Evolutionary conservation across 2,888 invertebrate genomes (phyloP), one percentile per base, ranked within the genome.

Genomic region (Cylloceria caligata): DNA sequence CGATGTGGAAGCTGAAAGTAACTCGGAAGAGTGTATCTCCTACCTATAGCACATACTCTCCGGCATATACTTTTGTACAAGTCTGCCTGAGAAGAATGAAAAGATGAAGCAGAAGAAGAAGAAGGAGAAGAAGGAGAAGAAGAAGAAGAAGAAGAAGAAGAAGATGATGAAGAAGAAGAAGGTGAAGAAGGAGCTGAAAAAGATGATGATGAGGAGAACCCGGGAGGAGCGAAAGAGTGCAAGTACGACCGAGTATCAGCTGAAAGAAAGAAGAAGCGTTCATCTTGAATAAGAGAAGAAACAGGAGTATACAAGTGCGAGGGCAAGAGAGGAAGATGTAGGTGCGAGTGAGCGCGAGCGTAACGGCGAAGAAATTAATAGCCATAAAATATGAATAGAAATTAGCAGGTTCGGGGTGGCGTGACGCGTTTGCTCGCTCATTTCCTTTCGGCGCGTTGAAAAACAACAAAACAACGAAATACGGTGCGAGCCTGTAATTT

Each of bases 381-480:
- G 92, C 92, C 92, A 92, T 93, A 92, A 93, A 93, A 92, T 92
- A 92, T 92, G 92, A 93, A 93, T 92, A 93, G 92, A 92, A 92
- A 92, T 92, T 93, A 92, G 92, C 93, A 90, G 92, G 92, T 92
- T 92, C 92, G 91, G 92, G 92, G 92, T 92, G 92, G 92, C 92
- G 92, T 92, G 92, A 92, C 91, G 92, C 92, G 91, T 91, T 92
- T 92, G 92, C 92, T 92, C 92, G 92, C 92, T 92, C 92, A 92
- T 92, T 92, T 92, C 92, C 92, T 92, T 92, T 92, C 92, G 92
- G 92, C 92, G 92, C 91, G 92, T 92, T 92, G 92, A 92, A 92
- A 92, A 92, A 92, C 92, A 92, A 92, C 92, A 92, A 92, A 92
- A 92, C 92, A 92, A 92, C 92, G 87, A 92, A 91, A 92, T 92